Percentiles rank a stretch among this genome's conserved stretches.
Conservation (phyloP, 2,797 vertebrate species). For the Sorex maritimensis region DNA sequence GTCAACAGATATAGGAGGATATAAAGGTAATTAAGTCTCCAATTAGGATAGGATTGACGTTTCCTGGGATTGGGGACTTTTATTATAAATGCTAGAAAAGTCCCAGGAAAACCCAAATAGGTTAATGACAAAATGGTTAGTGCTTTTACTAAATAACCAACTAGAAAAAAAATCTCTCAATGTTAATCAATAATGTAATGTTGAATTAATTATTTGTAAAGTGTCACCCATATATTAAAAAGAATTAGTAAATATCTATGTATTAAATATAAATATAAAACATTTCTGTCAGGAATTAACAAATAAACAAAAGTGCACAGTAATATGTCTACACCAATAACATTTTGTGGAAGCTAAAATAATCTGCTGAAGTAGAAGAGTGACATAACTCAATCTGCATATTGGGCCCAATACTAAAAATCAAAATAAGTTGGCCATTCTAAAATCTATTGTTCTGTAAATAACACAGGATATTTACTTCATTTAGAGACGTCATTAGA, state of each 20-base stretch:
- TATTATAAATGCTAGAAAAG: not conserved
- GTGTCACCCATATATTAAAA: not conserved
- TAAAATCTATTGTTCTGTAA: slow-evolving; percentile 53
- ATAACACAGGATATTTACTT: not conserved
- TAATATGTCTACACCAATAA: not conserved
- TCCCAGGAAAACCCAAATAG: slow-evolving; percentile 43
- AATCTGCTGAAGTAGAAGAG: not conserved
- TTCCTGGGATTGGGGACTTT: not conserved
- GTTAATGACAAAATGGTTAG: not conserved
- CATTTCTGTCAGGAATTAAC: not conserved
- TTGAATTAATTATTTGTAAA: slow-evolving; percentile 57
- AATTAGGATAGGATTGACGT: not conserved
- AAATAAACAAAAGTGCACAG: not conserved
- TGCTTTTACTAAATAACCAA: slow-evolving; percentile 56
- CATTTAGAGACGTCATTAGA: slow-evolving; percentile 15
- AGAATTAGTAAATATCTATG: slow-evolving; percentile 2
- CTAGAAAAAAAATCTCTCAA: not conserved
- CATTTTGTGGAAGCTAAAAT: too few species aligned
- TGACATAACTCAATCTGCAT: not conserved
- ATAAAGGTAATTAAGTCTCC: not conserved
- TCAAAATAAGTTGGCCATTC: slow-evolving; percentile 53
- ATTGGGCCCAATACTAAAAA: slow-evolving; percentile 9
- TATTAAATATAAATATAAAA: not conserved
- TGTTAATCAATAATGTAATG: not conserved
- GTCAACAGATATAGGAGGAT: too few species aligned